Base-by-base conservation (phyloP, 2,797 vertebrate species). In the Neoniphon sammara region DNA sequence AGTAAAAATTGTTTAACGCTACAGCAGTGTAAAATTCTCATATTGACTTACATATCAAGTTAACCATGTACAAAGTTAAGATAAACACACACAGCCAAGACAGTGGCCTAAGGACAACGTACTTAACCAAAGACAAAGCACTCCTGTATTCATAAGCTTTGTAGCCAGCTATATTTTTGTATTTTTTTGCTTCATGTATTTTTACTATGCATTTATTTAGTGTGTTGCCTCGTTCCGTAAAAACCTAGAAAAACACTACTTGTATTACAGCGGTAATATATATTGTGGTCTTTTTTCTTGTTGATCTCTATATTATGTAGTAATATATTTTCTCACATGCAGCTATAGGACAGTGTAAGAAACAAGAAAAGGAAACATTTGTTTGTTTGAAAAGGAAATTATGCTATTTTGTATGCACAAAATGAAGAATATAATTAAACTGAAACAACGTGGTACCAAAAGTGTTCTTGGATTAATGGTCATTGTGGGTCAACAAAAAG, bases 301-400 rank as follows among this genome's bases (percentile, higher is more conserved):
- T 91, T 81, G 82, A 86, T 86, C 87, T 91, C 89, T 93, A 73
- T 93, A 85, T 91, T 82, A 90, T 94, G 92, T 94, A 94, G 93
- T 95, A 95, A 95, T 95, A 95, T 95, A 95, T 95, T 94, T 94
- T 93, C 83, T 81, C 91, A 94, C 91, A 93, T 87, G 91, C 93
- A 94, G 92, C 93, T 93, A 92, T 85, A 83, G 77, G 86, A 91
- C 87, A 84, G 63, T 69, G 44, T 88, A 90, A 81, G 81, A 90
- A 85, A 91, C 79, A 77, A 81, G 56, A 82, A 81, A 89, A 90
- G 82, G 82, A 91, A 78, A 83, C 54, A 18, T 89, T 89, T 86
- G 86, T 91, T 85, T 90, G 80, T 85, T 81, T 70, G 36, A 88
- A 88, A 90, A 90, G 74, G 64, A 84, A 85, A 88, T 91, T 81